Conservation (phyloP, 2,797 vertebrate genomes). For the Malacoraja senta region DNA sequence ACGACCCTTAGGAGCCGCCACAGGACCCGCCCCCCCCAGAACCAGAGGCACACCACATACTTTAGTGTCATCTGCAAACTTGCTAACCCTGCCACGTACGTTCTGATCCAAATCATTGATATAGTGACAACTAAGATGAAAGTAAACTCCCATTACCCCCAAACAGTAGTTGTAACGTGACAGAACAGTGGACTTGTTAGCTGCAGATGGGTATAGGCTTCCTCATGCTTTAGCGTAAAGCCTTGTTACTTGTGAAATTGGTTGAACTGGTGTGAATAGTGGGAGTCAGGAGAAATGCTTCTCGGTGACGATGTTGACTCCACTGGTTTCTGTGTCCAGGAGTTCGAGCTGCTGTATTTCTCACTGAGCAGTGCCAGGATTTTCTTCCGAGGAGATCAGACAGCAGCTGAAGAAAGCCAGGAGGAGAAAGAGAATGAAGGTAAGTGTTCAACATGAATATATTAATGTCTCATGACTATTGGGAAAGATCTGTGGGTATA, state of each 20-base stretch:
- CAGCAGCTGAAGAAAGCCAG: slow-evolving; percentile 89
- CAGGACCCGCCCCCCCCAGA: no score
- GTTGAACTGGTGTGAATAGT: neutral
- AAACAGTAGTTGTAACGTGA: neutral
- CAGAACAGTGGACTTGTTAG: no score
- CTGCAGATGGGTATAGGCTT: no score
- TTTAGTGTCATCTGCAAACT: no score
- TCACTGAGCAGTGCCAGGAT: slow-evolving; percentile 94
- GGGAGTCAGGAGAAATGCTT: neutral
- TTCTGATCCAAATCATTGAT: no score
- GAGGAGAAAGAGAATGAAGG: slow-evolving; percentile 87
- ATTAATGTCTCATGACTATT: neutral
- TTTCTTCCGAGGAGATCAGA: slow-evolving; percentile 97
- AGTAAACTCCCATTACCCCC: no score
- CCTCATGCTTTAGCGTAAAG: no score
- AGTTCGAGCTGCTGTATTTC: slow-evolving; percentile 96
- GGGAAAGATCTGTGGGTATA: neutral
- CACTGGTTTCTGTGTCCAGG: slow-evolving; percentile 56
- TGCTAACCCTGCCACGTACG: no score
- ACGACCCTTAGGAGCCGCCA: no score
- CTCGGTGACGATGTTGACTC: neutral
- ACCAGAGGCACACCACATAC: no score
- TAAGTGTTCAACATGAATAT: slow-evolving; percentile 35
- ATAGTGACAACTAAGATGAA: no score
- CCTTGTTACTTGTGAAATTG: neutral